Conservation (phyloP, 2,888 invertebrate genomes). For the Caenorhabditis zanzibari region DNA sequence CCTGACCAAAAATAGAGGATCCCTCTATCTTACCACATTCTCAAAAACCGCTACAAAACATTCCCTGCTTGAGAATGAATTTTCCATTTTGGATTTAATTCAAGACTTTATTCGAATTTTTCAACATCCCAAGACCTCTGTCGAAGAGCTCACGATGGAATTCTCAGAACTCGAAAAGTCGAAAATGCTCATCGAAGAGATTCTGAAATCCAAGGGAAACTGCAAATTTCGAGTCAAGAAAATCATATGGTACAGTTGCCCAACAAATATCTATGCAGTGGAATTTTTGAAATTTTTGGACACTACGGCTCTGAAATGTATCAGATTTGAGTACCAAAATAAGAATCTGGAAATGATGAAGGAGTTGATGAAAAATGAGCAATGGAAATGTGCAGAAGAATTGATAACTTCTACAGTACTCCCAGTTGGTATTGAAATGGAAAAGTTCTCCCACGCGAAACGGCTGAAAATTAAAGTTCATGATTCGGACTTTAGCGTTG, state of each 20-base stretch:
- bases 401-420: not conserved
- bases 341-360: not conserved
- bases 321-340: not conserved
- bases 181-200: not conserved
- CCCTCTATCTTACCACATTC: not conserved
- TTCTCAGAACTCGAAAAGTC: conserved; percentile 11
- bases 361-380: not conserved
- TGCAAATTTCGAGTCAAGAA: not conserved
- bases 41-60: not conserved
- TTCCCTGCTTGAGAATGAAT: not conserved
- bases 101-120: not conserved
- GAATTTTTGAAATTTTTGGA: not conserved
- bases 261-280: not conserved
- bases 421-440: not conserved
- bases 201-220: not conserved
- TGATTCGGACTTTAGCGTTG: not conserved
- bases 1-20: not conserved
- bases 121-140: not conserved
- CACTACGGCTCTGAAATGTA: not conserved
- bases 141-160: conserved; percentile 11
- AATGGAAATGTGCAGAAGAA: not conserved
- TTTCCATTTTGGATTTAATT: not conserved
- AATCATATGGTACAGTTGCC: conserved; percentile 1
- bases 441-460: not conserved
- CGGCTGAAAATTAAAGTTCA: not conserved